phyloP scores from a whole-genome alignment of 2,888 invertebrate genomes.

The Eucera pruinosa region DNA sequence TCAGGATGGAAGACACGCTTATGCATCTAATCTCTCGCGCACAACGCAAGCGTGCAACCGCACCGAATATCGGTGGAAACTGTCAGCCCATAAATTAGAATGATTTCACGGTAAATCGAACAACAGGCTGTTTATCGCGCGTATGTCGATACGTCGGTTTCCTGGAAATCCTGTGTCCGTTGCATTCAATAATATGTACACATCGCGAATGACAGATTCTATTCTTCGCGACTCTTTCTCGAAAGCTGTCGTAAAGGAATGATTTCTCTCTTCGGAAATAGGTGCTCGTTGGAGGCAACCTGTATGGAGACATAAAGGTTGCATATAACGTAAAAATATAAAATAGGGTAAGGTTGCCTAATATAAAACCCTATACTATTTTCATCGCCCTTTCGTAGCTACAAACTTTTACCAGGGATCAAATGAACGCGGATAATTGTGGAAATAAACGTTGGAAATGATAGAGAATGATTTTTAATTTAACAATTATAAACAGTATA shows the following conservation, averaged over 20 bases:
- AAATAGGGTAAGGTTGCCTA: too few relatives aligned
- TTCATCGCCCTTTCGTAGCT: too few relatives aligned
- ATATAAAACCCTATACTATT: too few relatives aligned
- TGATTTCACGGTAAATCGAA: slow-evolving; percentile 42
- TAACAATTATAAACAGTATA: too few relatives aligned
- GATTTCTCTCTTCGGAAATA: slow-evolving; percentile 1
- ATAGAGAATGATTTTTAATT: too few relatives aligned
- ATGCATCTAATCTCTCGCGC: slow-evolving; percentile 9
- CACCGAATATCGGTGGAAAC: not conserved
- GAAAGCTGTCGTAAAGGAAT: not conserved
- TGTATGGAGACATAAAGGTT: too few relatives aligned
- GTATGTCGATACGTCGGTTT: slow-evolving; percentile 4
- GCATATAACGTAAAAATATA: too few relatives aligned
- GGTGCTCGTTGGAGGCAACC: too few relatives aligned
- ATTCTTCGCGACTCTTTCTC: not conserved
- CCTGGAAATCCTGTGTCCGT: not conserved
- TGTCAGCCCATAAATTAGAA: slow-evolving; percentile 39
- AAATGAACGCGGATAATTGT: too few relatives aligned
- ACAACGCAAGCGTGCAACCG: not conserved
- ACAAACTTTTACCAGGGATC: too few relatives aligned
- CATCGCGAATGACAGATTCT: not conserved
- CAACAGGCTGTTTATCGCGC: slow-evolving; percentile 26
- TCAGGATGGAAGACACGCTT: not conserved
- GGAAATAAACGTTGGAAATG: too few relatives aligned
- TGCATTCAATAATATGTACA: slow-evolving; percentile 2